Evolutionary conservation across 2,113 vertebrate genomes (phyloP).

Genomic region (Grus americana): DNA sequence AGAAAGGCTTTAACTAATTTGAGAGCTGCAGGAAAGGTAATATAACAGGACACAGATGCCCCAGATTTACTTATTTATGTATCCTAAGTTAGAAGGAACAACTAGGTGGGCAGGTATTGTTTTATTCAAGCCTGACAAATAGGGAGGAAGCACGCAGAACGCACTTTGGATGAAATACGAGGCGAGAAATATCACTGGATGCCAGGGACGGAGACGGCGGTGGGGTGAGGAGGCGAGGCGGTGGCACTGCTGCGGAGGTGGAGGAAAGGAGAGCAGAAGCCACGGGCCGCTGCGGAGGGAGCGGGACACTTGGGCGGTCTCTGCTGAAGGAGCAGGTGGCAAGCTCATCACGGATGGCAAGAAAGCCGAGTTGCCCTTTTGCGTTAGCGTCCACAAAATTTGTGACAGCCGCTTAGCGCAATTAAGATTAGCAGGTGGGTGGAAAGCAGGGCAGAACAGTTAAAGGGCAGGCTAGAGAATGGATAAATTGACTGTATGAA

Average conservation of each 20-base stretch:
- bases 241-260: no score
- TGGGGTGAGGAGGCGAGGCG: background rate
- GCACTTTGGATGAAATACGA: background rate
- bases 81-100: background rate
- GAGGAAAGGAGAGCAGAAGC: background rate
- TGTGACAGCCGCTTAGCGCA: background rate
- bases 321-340: background rate
- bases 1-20: background rate
- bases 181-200: rapidly evolving
- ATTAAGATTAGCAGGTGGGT: background rate
- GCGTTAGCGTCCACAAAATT: background rate
- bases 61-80: background rate
- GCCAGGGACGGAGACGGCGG: no score
- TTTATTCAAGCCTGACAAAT: background rate
- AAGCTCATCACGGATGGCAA: background rate
- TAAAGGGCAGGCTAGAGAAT: background rate
- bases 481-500: background rate
- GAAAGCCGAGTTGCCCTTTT: background rate
- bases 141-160: background rate
- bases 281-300: background rate
- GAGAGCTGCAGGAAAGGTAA: background rate
- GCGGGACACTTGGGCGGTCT: background rate
- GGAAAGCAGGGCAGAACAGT: background rate
- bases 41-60: background rate
- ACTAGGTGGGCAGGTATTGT: background rate